These are phyloP conservation scores for Amorpha juglandis DNA, from an alignment of 2,888 invertebrate species.

Conservation along the genomic window DNA sequence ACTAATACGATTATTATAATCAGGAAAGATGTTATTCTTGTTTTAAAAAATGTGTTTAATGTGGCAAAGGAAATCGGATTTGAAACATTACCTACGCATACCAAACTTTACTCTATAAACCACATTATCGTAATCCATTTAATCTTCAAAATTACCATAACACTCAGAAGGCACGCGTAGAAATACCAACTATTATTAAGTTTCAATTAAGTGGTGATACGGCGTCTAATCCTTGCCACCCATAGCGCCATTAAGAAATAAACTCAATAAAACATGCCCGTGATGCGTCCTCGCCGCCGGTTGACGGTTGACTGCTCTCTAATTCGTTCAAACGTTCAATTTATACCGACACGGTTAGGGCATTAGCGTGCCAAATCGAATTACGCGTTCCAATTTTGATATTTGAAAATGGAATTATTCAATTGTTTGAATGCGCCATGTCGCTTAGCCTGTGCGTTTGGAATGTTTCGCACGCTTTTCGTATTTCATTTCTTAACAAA, in stretches of 20 bases:
- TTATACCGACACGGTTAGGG: constrained; percentile 71
- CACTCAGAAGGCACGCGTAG: constrained; percentile 39
- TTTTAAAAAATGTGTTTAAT: constrained; percentile 21
- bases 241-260: constrained; percentile 55
- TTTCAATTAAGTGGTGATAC: constrained; percentile 60
- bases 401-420: constrained; percentile 74
- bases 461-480: constrained; percentile 5
- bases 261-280: constrained; percentile 47
- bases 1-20: constrained; percentile 21
- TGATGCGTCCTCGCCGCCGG: constrained; percentile 47
- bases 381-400: constrained; percentile 71
- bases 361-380: constrained; percentile 74
- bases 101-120: constrained; percentile 24
- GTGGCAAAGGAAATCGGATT: constrained; percentile 20
- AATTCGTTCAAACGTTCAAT: constrained; percentile 62
- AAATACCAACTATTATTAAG: constrained; percentile 46
- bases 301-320: constrained; percentile 60
- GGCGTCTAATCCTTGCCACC: constrained; percentile 58
- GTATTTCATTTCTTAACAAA: not conserved
- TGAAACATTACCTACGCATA: constrained; percentile 15
- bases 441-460: constrained; percentile 6
- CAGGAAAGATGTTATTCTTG: constrained; percentile 1
- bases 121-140: constrained; percentile 41
- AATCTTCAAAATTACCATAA: constrained; percentile 43
- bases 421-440: constrained; percentile 53